Conservation (phyloP, 2,888 invertebrate species). For the Ferrisia virgata region DNA sequence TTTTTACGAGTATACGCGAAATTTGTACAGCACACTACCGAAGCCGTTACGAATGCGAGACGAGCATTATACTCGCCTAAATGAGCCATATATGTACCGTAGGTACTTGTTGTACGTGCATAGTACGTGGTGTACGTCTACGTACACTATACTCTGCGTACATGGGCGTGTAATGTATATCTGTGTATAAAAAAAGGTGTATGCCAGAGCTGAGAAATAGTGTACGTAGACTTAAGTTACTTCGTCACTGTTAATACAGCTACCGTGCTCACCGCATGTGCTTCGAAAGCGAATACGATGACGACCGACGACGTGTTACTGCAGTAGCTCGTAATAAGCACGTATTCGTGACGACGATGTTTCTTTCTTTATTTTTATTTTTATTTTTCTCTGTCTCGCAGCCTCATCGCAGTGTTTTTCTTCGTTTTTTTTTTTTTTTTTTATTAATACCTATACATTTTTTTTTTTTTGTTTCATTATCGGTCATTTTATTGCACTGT, state of each 20-base stretch:
- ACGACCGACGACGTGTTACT: not conserved
- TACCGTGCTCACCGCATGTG: not conserved
- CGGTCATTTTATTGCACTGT: too few species aligned
- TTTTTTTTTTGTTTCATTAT: too few species aligned
- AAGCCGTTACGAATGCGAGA: conserved; percentile 5
- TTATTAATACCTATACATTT: too few species aligned
- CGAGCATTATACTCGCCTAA: not conserved
- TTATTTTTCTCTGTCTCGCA: not conserved
- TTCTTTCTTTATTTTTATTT: not conserved
- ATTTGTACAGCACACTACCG: not conserved
- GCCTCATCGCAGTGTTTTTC: too few species aligned
- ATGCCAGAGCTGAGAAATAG: not conserved
- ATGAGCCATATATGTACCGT: not conserved
- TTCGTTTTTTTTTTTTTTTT: not conserved
- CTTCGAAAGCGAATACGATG: too few species aligned
- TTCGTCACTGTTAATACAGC: not conserved
- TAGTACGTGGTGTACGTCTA: not conserved
- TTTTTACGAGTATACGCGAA: not conserved
- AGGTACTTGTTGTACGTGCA: too few species aligned
- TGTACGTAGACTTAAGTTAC: not conserved
- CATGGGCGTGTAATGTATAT: not conserved
- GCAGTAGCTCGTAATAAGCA: not conserved
- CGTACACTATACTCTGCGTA: not conserved
- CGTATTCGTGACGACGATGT: not conserved
- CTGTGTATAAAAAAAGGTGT: not conserved